Conservation (phyloP, 1,140 invertebrate species). For the Agraylea sexmaculata region DNA sequence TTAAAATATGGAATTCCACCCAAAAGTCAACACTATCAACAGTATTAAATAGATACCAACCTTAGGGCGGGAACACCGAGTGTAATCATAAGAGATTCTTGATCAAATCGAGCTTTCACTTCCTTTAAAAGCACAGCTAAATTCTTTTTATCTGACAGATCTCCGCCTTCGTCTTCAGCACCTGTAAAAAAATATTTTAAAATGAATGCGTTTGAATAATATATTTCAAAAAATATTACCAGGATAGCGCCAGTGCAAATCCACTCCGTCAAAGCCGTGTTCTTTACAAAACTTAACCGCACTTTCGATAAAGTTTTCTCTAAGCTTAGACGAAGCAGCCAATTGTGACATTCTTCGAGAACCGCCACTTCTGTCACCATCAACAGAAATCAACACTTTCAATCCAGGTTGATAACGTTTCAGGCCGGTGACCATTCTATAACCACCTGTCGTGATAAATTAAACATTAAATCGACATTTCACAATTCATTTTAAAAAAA, state of each 20-base stretch:
- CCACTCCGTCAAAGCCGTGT: constrained; percentile 48
- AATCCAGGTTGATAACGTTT: constrained; percentile 37
- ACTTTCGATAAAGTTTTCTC: constrained; percentile 46
- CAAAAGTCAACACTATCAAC: too few relatives aligned
- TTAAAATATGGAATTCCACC: too few relatives aligned
- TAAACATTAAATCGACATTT: constrained; percentile 2
- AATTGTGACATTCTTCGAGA: constrained; percentile 40
- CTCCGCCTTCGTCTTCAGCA: constrained; percentile 28
- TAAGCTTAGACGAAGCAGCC: constrained; percentile 32
- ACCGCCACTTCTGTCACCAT: constrained; percentile 40
- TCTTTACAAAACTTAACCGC: constrained; percentile 42
- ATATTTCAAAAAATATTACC: constrained; percentile 24
- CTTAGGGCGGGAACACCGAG: constrained; percentile 18
- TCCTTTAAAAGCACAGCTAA: constrained; percentile 35
- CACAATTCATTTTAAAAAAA: neutral
- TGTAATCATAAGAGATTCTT: constrained; percentile 12
- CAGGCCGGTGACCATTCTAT: constrained; percentile 39
- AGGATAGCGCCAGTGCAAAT: constrained; percentile 52
- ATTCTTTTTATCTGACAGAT: constrained; percentile 31
- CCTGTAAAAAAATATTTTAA: constrained; percentile 24
- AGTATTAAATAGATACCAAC: constrained; percentile 10
- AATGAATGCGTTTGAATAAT: constrained; percentile 5
- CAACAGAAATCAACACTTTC: constrained; percentile 42
- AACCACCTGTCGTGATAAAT: constrained; percentile 33
- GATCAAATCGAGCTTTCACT: constrained; percentile 25